A percentile compares a stretch with the other conserved stretches of the same genome.
Evolutionary conservation across 1,140 invertebrate genomes (phyloP).

Genomic region (Phortica variegata): DNA sequence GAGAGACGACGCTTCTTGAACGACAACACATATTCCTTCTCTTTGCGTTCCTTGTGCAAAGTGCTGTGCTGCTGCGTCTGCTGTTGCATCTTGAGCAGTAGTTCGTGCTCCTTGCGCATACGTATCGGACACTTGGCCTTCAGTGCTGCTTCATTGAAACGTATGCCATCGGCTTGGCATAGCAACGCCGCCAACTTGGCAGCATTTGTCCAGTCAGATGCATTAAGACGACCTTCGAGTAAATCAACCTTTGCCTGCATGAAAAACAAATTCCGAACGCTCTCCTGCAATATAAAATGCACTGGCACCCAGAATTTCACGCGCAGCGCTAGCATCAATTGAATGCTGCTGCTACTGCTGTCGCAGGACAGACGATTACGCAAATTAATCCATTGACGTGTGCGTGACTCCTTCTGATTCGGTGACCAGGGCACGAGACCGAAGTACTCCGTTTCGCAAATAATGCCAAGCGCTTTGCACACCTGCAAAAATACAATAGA

Average conservation of each 20-base stretch:
- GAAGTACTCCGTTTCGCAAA: constrained; percentile 85
- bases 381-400: constrained; percentile 76
- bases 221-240: constrained; percentile 68
- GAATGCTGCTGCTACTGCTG: constrained; percentile 61
- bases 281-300: constrained; percentile 79
- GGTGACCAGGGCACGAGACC: constrained; percentile 64
- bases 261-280: constrained; percentile 82
- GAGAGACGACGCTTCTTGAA: constrained; percentile 52
- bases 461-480: constrained; percentile 76
- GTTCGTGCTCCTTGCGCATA: constrained; percentile 31
- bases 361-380: constrained; percentile 71
- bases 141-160: constrained; percentile 39
- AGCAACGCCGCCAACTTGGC: constrained; percentile 74
- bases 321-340: constrained; percentile 63
- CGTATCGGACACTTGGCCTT: constrained; percentile 44
- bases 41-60: constrained; percentile 42
- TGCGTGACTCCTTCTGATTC: constrained; percentile 47
- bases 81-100: constrained; percentile 20
- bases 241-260: constrained; percentile 76
- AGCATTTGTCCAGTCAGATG: constrained; percentile 68
- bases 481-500: constrained; percentile 75
- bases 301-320: constrained; percentile 91
- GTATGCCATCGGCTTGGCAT: constrained; percentile 61
- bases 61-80: constrained; percentile 16
- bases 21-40: constrained; percentile 48